Evolutionary conservation across 2,113 vertebrate genomes (phyloP), one percentile per base, ranked within the genome.

Genomic region (Isurus oxyrinchus): DNA sequence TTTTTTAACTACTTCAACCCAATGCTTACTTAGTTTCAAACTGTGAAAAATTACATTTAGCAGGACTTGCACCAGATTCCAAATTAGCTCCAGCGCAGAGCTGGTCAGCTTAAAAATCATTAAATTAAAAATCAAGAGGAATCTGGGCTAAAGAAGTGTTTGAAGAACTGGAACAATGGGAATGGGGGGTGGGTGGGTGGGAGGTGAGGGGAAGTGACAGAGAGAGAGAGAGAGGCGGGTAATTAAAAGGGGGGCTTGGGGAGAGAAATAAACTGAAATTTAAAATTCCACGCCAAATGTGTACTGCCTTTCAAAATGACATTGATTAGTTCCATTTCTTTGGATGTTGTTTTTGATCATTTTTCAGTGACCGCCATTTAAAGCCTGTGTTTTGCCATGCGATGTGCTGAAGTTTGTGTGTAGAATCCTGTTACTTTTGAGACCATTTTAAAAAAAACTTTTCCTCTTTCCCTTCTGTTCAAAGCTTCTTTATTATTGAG

Each of bases 381-480:
- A 95, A 72, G 49, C 27, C 13, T 55, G 61, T 95, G 16, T 69
- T 95, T 95, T 53, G 14, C 94, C 94, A 53, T 53, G 94, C 94
- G 31, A 55, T 40, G 59, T 63, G 90, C 90, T 94, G 40, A 66
- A 16, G 67, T 95, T 95, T 95, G 94, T 95, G 94, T 27, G 27
- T 49, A 72, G 94, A 95, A 95, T 69, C 67, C 94, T 16, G 44
- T 95, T 63, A 69, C 94, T 95, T 84, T 95, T 72, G 94, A 95
- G 67, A 95, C 67, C 66, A 55, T 72, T 76, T 4, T 31, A 95
- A 69, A 49, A 69, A 55, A 72, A 69, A 27, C 25, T 7, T 53
- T 95, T 72, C 35, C 8, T 59, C 31, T 72, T 53, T 27, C 94
- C 66, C 27, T 69, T 67, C 94, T 72, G 10, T 55, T 11, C 49